phyloP scores from a whole-genome alignment of 2,797 vertebrate species.

The Rhynchotus rufescens region DNA sequence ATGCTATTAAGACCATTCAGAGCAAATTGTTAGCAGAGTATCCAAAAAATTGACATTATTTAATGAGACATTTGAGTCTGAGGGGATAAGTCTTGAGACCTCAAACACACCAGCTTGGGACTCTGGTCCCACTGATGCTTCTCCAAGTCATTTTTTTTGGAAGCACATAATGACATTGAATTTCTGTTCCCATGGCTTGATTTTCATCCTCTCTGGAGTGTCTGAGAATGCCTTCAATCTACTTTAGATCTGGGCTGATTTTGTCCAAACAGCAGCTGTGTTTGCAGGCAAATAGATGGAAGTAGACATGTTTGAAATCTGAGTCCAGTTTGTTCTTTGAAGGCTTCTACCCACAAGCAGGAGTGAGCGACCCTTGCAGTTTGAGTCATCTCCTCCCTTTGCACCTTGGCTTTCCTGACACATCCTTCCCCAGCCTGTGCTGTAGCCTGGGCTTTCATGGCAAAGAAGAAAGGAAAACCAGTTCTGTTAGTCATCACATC shows the following conservation, averaged over 20 bases:
- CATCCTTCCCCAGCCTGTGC: background rate
- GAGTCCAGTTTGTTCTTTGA: background rate
- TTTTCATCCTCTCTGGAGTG: slow-evolving; percentile 1
- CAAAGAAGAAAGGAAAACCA: background rate
- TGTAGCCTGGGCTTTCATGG: background rate
- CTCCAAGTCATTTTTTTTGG: background rate
- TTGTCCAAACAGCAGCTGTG: background rate
- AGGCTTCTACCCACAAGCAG: background rate
- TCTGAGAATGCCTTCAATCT: slow-evolving; percentile 17
- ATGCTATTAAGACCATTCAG: background rate
- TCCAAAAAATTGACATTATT: background rate
- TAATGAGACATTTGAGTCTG: background rate
- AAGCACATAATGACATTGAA: background rate
- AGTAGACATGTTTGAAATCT: background rate
- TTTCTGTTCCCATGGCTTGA: background rate
- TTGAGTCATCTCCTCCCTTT: background rate
- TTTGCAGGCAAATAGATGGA: background rate
- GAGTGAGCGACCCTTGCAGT: background rate
- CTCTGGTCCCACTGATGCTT: background rate
- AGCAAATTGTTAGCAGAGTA: background rate
- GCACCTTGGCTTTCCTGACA: background rate
- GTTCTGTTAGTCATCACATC: background rate
- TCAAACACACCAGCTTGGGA: background rate
- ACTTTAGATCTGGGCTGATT: slow-evolving; percentile 6
- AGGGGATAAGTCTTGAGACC: background rate